These are phyloP conservation scores for Trissonchulus latispiculum DNA, from an alignment of 2,888 invertebrate genomes.

Conservation along the genomic window DNA sequence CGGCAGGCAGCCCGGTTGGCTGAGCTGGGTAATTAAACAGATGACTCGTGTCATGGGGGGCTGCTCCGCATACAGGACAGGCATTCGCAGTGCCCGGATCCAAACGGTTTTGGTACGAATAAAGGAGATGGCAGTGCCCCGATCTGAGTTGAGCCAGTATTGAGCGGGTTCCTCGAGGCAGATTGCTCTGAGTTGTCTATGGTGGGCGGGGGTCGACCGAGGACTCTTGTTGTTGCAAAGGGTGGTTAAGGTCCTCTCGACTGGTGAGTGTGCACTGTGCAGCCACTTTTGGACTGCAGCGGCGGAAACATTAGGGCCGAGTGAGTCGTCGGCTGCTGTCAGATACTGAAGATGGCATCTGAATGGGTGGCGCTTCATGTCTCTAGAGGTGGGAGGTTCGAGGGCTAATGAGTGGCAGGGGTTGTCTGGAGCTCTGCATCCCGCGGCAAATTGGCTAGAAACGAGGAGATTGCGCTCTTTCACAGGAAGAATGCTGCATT, in stretches of 20 bases:
- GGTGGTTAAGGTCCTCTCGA: too few species aligned
- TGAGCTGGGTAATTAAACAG: background rate
- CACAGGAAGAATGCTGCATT: background rate
- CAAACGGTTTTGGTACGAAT: background rate
- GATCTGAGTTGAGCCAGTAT: background rate
- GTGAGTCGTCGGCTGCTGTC: background rate
- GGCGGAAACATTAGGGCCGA: background rate
- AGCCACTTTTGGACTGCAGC: too few species aligned
- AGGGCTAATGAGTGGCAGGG: background rate
- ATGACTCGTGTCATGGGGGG: constrained; percentile 2
- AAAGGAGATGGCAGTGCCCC: constrained; percentile 1
- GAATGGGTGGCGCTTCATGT: background rate
- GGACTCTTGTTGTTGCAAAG: background rate
- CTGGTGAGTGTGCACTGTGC: background rate
- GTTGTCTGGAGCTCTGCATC: background rate
- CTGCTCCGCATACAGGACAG: constrained; percentile 1
- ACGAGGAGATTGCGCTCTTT: background rate
- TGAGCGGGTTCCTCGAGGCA: background rate
- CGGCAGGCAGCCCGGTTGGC: background rate
- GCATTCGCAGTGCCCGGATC: background rate
- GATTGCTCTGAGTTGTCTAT: background rate
- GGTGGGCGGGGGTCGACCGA: constrained; percentile 1
- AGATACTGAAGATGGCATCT: too few species aligned
- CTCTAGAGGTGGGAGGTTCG: background rate
- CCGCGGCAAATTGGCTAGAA: background rate